A percentile compares a stretch with the other conserved stretches of the same genome.
Evolutionary conservation across 2,888 invertebrate genomes (phyloP).

Genomic region (Tricholauxania praeusta): DNA sequence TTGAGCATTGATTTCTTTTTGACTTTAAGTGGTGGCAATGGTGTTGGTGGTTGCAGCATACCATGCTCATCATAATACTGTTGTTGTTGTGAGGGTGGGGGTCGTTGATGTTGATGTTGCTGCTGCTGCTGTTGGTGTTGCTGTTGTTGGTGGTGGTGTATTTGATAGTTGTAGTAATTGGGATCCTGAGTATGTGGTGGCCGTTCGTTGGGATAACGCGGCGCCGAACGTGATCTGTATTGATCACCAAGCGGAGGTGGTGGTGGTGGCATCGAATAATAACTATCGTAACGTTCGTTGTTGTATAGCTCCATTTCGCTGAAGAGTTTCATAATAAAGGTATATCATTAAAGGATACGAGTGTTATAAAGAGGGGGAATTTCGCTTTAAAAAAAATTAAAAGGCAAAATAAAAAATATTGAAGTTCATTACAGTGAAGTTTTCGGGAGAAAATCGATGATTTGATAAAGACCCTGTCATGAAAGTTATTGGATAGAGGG

Average conservation of each 20-base stretch:
- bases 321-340: slow-evolving; percentile 48
- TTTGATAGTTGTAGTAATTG: slow-evolving; percentile 56
- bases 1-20: slow-evolving; percentile 67
- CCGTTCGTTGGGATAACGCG: slow-evolving; percentile 53
- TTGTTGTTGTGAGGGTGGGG: slow-evolving; percentile 47
- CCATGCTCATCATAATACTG: slow-evolving; percentile 59
- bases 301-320: slow-evolving; percentile 67
- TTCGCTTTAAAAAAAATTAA: neutral
- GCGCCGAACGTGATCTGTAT: slow-evolving; percentile 54
- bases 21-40: slow-evolving; percentile 61
- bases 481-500: no score
- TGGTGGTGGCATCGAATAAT: slow-evolving; percentile 61
- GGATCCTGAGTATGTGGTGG: slow-evolving; percentile 55
- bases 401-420: neutral
- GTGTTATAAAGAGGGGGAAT: slow-evolving; percentile 3
- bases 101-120: slow-evolving; percentile 34
- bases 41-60: slow-evolving; percentile 55
- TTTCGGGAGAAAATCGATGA: no score
- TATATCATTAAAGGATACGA: slow-evolving; percentile 28
- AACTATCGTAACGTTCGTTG: slow-evolving; percentile 62
- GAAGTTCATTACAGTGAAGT: neutral
- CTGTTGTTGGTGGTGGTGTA: slow-evolving; percentile 42
- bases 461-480: no score
- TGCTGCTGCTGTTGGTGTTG: slow-evolving; percentile 46
- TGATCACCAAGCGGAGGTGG: slow-evolving; percentile 45